Base-by-base conservation (phyloP, 2,113 vertebrate genomes). In the Gavialis gangeticus region DNA sequence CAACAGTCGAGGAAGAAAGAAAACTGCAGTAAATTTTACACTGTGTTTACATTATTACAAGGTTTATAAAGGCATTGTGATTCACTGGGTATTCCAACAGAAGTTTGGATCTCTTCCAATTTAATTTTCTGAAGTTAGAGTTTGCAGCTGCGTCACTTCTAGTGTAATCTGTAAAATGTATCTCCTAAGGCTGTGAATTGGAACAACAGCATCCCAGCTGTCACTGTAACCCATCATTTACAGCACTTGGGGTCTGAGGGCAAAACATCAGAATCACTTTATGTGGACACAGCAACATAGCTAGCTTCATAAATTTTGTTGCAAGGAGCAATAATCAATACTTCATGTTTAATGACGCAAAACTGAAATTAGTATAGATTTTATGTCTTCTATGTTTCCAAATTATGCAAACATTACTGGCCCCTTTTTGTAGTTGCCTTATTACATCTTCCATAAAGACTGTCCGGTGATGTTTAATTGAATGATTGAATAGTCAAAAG, bases 341-440 rank as follows among this genome's bases (percentile, higher is more conserved):
- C 88, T 86, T 97, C 96, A 82, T 91, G 95, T 97, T 97, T 98
- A 98, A 97, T 97, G 97, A 97, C 2, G 92, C 97, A 96, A 97
- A 93, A 79, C 97, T 95, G 96, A 97, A 98, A 98, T 98, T 98
- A 98, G 96, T 98, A 98, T 98, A 92, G 98, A 99, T 98, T 98
- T 98, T 98, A 95, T 96, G 98, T 97, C 98, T 97, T 96, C 95
- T 96, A 63, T 95, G 91, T 96, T 97, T 96, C 96, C 97, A 98
- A 97, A 96, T 97, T 98, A 98, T 98, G 98, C 97, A 98, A 98
- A 98, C 96, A 95, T 85, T 69, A 90, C 92, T 84, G 54, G 76
- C 94, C 85, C 88, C 92, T 91, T 58, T 93, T 96, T 97, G 91
- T 88, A 89, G 91, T 88, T 88, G 89, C 90, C 80, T 96, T 93